Evolutionary conservation across 2,797 vertebrate species (phyloP).

Genomic region (Eulemur mongoz): DNA sequence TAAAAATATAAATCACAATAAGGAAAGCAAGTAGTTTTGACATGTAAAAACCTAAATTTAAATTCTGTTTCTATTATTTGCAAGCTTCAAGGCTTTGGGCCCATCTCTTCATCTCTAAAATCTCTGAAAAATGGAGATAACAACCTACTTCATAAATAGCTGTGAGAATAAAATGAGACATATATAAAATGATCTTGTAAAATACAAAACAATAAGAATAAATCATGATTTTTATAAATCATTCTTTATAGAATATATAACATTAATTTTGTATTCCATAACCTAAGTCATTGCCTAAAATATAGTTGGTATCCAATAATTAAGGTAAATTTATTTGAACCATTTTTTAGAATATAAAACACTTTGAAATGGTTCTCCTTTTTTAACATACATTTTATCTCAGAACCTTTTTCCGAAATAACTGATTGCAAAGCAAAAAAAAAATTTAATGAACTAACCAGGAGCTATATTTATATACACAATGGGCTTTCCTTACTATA

Average conservation of each 20-base stretch:
- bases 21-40: neutral
- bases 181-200: neutral
- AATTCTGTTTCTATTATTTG: conserved; percentile 6
- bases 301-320: neutral
- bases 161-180: neutral
- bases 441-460: neutral
- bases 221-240: neutral
- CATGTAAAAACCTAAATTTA: conserved; percentile 9
- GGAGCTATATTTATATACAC: neutral
- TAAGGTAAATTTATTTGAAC: neutral
- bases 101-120: neutral
- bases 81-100: neutral
- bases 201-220: conserved; percentile 23
- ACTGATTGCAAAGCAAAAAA: neutral
- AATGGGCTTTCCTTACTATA: neutral
- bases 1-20: conserved; percentile 40
- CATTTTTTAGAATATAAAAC: neutral
- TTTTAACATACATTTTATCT: neutral
- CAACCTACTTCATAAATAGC: neutral
- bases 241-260: neutral
- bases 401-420: neutral
- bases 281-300: neutral
- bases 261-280: neutral
- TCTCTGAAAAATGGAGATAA: neutral
- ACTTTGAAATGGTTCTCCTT: neutral